Evolutionary conservation across 2,888 invertebrate species (phyloP).

Genomic region (Cataglyphis altisquamis): DNA sequence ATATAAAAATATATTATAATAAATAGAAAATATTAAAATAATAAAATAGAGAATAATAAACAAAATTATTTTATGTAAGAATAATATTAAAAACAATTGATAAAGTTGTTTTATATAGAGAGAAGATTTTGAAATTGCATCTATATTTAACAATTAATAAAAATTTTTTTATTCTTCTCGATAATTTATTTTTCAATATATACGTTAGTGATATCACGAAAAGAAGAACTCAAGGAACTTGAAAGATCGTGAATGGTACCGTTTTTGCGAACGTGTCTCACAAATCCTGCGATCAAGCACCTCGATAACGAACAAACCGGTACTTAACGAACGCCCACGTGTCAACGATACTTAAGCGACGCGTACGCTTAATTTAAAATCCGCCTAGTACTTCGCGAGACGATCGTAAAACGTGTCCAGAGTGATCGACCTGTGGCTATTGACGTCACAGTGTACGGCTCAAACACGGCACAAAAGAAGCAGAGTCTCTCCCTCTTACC

Average conservation of each 20-base stretch:
- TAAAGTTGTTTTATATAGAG: not conserved
- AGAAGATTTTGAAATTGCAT: too few species aligned
- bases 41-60: not conserved
- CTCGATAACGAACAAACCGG: slow-evolving; percentile 31
- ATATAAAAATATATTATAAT: not conserved
- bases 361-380: slow-evolving; percentile 43
- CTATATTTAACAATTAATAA: not conserved
- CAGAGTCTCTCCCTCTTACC: slow-evolving; percentile 39
- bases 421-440: slow-evolving; percentile 52
- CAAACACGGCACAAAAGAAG: slow-evolving; percentile 47
- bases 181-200: not conserved
- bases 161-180: not conserved
- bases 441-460: slow-evolving; percentile 37
- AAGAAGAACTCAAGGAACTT: not conserved
- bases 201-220: not conserved
- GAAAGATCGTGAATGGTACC: not conserved
- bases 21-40: not conserved
- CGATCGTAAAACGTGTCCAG: slow-evolving; percentile 47
- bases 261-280: slow-evolving; percentile 1
- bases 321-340: slow-evolving; percentile 39
- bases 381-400: slow-evolving; percentile 41
- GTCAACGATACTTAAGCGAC: slow-evolving; percentile 40
- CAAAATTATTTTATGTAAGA: not conserved
- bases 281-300: slow-evolving; percentile 26
- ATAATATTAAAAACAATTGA: not conserved